A percentile compares a stretch with the other conserved stretches of the same genome.
These are phyloP conservation scores for Cotesia chilonis DNA, from an alignment of 1,140 invertebrate species.

Conservation along the genomic window DNA sequence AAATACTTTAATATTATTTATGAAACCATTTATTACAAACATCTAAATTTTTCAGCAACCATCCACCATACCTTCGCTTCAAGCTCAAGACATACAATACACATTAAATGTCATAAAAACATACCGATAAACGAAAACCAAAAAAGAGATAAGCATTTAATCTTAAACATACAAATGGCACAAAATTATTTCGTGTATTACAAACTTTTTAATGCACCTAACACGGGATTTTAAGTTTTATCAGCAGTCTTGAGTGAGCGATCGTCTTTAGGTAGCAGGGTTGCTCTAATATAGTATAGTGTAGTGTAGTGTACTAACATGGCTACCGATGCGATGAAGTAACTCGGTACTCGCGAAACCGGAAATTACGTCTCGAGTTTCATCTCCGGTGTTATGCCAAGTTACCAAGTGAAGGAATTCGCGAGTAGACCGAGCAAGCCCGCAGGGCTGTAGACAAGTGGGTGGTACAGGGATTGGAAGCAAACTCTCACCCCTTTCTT, in stretches of 20 bases:
- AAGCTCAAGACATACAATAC: too few relatives aligned
- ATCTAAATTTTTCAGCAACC: too few relatives aligned
- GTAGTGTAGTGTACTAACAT: not conserved
- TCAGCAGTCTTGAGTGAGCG: conserved; percentile 48
- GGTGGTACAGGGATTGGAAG: conserved; percentile 14
- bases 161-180: not conserved
- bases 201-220: not conserved
- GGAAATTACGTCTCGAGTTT: conserved; percentile 65
- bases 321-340: too few relatives aligned
- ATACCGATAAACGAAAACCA: too few relatives aligned
- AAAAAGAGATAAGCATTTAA: too few relatives aligned
- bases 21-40: too few relatives aligned
- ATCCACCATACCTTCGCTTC: too few relatives aligned
- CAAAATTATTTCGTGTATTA: not conserved
- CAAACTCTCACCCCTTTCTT: conserved; percentile 1
- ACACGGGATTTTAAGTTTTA: not conserved
- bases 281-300: conserved; percentile 40
- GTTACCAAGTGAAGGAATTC: conserved; percentile 50
- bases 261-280: conserved; percentile 60
- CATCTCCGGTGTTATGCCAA: conserved; percentile 64
- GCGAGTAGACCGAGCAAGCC: conserved; percentile 14
- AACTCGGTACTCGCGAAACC: conserved; percentile 47
- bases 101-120: too few relatives aligned
- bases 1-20: too few relatives aligned
- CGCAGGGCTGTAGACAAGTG: conserved; percentile 2